Base-by-base conservation (phyloP, 2,113 vertebrate genomes). In the Orthonyx spaldingii region DNA sequence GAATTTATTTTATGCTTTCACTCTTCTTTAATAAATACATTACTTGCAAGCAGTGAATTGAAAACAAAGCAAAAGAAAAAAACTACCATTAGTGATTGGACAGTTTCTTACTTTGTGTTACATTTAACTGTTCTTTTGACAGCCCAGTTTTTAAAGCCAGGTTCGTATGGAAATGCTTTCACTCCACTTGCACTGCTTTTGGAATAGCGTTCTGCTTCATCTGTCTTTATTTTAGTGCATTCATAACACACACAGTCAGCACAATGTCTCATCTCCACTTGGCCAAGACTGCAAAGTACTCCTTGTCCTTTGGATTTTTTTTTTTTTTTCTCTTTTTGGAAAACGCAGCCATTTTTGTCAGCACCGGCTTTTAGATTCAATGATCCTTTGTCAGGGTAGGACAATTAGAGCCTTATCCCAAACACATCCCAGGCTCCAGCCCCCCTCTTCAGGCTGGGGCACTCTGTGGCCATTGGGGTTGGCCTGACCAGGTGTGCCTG, bases 71-170 rank as follows among this genome's bases (percentile, higher is more conserved):
- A 97, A 98, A 97, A 97, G 85, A 94, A 98, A 91, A 97, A 91
- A 91, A 61, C 98, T 98, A 98, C 98, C 98, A 98, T 98, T 99
- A 98, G 98, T 98, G 97, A 98, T 98, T 98, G 98, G 98, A 98
- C 98, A 98, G 98, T 99, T 99, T 99, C 99, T 99, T 99, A 99
- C 99, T 98, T 99, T 99, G 99, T 99, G 99, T 99, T 99, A 99
- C 99, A 99, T 99, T 99, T 99, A 99, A 99, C 99, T 99, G 99
- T 99, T 99, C 99, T 99, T 99, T 99, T 99, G 99, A 99, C 99
- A 99, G 99, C 99, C 99, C 99, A 99, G 99, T 99, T 99, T 99
- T 98, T 99, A 99, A 99, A 99, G 99, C 99, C 99, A 99, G 99
- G 99, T 99, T 99, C 99, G 99, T 99, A 99, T 99, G 99, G 99